Evolutionary conservation across 2,113 vertebrate genomes (phyloP).

Genomic region (Oncorhynchus keta): DNA sequence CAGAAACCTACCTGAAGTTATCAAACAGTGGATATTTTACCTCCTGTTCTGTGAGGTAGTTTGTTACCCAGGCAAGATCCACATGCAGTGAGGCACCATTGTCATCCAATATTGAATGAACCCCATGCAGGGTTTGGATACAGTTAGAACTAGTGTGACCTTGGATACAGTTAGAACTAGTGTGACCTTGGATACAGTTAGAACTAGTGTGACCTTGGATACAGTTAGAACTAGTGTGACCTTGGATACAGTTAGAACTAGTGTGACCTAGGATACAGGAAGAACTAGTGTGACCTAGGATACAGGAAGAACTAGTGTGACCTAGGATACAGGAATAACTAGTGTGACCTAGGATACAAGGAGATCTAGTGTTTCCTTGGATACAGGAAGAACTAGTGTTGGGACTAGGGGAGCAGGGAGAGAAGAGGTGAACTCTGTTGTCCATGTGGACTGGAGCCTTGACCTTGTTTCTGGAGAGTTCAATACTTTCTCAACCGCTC

Average conservation of each 20-base stretch:
- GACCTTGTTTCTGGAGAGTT: conserved; percentile 49
- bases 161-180: conserved; percentile 18
- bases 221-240: too few species aligned
- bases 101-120: conserved; percentile 65
- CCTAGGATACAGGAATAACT: conserved; percentile 22
- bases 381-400: neutral
- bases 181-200: neutral
- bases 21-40: conserved; percentile 32
- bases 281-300: conserved; percentile 42
- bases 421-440: conserved; percentile 61
- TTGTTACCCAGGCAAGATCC: conserved; percentile 43
- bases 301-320: conserved; percentile 54
- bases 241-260: too few species aligned
- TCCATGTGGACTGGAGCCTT: conserved; percentile 54
- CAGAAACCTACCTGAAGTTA: conserved; percentile 51
- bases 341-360: conserved; percentile 63
- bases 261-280: conserved; percentile 68
- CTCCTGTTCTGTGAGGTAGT: conserved; percentile 29
- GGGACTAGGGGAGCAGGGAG: conserved; percentile 30
- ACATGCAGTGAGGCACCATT: neutral
- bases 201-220: conserved; percentile 56
- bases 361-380: conserved; percentile 27
- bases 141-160: conserved; percentile 48
- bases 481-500: neutral
- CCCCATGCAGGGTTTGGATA: conserved; percentile 56